A percentile compares a stretch with the other conserved stretches of the same genome.
Conservation (phyloP, 2,888 invertebrate genomes). For the Rosalia funebris region DNA sequence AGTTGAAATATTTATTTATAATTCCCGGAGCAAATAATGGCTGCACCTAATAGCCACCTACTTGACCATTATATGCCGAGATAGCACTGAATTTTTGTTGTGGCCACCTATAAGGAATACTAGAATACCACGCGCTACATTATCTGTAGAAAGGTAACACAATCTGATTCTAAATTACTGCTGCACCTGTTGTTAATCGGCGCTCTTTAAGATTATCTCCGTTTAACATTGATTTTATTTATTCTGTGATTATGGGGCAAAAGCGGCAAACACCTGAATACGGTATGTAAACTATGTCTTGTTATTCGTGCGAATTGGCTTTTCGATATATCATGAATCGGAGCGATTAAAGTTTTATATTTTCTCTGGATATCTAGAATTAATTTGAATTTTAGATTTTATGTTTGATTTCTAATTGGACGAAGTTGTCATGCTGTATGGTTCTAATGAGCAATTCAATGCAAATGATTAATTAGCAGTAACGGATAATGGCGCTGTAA, state of each 20-base stretch:
- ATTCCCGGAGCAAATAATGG: conserved; percentile 30
- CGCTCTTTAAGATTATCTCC: conserved; percentile 1
- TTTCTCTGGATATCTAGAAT: background rate
- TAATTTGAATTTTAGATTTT: conserved; percentile 23
- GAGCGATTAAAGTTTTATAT: too few relatives aligned
- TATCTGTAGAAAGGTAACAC: conserved; percentile 28
- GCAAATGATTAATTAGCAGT: conserved; percentile 20
- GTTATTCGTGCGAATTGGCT: background rate
- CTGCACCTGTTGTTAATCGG: conserved; percentile 30
- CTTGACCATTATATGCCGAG: conserved; percentile 35
- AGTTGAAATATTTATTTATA: conserved; percentile 35
- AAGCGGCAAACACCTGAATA: background rate
- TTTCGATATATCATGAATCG: conserved; percentile 3
- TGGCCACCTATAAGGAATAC: conserved; percentile 27
- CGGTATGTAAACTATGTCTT: background rate
- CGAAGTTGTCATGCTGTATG: conserved; percentile 7
- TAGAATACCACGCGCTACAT: conserved; percentile 26
- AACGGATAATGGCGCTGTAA: conserved; percentile 8
- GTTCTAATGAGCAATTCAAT: conserved; percentile 17
- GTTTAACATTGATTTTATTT: background rate
- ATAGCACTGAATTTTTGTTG: conserved; percentile 28
- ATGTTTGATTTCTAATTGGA: conserved; percentile 12
- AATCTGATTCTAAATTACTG: conserved; percentile 26
- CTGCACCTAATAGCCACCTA: conserved; percentile 36
- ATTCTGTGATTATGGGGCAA: background rate